phyloP scores from a whole-genome alignment of 2,888 invertebrate genomes.

The Merodon equestris region DNA sequence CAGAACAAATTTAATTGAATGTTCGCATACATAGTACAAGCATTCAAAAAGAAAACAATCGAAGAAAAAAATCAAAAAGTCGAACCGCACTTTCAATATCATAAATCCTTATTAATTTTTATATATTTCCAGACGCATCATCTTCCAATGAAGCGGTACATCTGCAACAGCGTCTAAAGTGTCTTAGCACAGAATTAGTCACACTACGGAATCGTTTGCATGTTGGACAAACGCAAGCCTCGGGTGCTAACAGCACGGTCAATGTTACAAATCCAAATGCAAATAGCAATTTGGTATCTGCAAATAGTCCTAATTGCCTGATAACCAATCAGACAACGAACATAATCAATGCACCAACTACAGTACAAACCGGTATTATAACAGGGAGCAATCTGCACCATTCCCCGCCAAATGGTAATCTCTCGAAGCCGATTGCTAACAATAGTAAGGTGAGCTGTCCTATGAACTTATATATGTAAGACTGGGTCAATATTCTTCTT shows the following conservation, averaged over 20 bases:
- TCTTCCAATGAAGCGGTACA: conserved; percentile 97
- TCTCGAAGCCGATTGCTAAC: conserved; percentile 62
- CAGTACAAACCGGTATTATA: conserved; percentile 61
- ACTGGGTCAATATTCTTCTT: no score
- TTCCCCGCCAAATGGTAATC: conserved; percentile 51
- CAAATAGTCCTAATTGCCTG: conserved; percentile 58
- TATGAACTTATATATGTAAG: no score
- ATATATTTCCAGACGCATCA: conserved; percentile 88
- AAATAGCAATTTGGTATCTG: conserved; percentile 44
- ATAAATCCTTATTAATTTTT: no score
- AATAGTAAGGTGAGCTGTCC: conserved; percentile 60
- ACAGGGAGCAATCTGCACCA: conserved; percentile 49
- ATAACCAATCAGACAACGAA: conserved; percentile 51
- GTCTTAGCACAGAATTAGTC: conserved; percentile 93
- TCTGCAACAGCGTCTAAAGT: conserved; percentile 93
- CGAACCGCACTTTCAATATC: no score
- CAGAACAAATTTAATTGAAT: no score
- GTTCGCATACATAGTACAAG: no score
- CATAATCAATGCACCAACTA: conserved; percentile 53
- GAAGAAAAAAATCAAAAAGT: no score
- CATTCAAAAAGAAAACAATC: no score
- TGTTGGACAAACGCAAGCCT: conserved; percentile 82
- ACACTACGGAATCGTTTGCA: conserved; percentile 93
- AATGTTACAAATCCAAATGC: conserved; percentile 76
- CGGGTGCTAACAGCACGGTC: conserved; percentile 73